Conservation (phyloP, 30 jellyfish, hydroid and myxozoan genomes). For the Hydractinia symbiolongicarpus region DNA sequence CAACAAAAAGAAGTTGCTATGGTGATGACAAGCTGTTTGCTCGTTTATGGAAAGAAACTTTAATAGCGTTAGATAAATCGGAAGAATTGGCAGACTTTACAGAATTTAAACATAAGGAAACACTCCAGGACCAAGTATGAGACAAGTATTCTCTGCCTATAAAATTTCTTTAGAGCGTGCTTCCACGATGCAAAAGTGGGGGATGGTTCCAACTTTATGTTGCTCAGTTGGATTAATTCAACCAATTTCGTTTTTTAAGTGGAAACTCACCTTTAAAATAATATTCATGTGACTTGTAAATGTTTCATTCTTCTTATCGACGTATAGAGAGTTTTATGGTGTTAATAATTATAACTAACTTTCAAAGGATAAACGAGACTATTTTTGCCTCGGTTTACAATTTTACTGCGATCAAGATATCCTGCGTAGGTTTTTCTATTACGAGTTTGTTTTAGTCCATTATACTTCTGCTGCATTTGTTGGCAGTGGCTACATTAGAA, state of each 20-base stretch:
- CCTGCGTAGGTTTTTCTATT: too few species aligned
- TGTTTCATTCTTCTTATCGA: too few species aligned
- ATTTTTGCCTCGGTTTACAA: too few species aligned
- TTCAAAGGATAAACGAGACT: too few species aligned
- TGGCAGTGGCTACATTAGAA: slow-evolving; percentile 27
- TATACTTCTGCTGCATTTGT: slow-evolving; percentile 27
- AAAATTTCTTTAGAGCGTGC: background rate
- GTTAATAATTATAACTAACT: too few species aligned
- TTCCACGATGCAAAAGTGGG: background rate
- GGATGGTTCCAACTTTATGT: background rate
- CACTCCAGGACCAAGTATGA: slow-evolving; percentile 65
- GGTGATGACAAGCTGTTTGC: slow-evolving; percentile 45
- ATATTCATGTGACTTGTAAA: too few species aligned
- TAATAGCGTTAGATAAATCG: slow-evolving; percentile 66
- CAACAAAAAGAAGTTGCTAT: slow-evolving; percentile 30
- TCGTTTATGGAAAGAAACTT: slow-evolving; percentile 41
- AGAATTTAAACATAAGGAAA: slow-evolving; percentile 77
- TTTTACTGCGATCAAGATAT: too few species aligned
- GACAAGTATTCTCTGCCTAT: background rate
- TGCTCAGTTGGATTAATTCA: background rate
- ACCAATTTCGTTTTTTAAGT: background rate
- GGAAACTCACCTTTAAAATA: too few species aligned
- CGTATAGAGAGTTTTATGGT: too few species aligned
- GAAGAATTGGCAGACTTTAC: slow-evolving; percentile 85
- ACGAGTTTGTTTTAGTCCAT: slow-evolving; percentile 20